Percentiles rank a stretch among this genome's conserved stretches.
Conservation (phyloP, 2,113 vertebrate genomes). For the Hemichromis elongatus region DNA sequence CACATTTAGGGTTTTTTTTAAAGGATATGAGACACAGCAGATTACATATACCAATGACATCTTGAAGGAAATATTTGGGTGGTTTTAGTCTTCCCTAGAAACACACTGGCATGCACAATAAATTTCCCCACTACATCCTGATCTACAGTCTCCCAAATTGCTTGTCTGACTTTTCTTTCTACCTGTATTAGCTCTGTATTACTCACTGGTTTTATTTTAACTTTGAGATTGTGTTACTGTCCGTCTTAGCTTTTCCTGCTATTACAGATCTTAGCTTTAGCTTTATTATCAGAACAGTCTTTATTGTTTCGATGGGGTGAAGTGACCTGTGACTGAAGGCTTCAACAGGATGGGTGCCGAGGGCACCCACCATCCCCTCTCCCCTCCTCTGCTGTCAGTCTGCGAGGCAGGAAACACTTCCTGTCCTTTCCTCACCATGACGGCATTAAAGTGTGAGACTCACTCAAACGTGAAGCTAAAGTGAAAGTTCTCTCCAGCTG, state of each 20-base stretch:
- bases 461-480: background rate
- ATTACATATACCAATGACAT: background rate
- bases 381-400: background rate
- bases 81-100: background rate
- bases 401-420: constrained; percentile 30
- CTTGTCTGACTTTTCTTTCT: background rate
- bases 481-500: background rate
- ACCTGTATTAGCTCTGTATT: background rate
- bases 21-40: background rate
- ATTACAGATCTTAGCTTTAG: background rate
- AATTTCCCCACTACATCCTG: no score
- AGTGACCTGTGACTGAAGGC: background rate
- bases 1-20: background rate
- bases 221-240: background rate
- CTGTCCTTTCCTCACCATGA: constrained; percentile 8
- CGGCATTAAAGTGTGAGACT: background rate
- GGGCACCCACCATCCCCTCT: background rate
- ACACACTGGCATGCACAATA: background rate
- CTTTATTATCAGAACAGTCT: background rate
- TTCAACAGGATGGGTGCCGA: constrained; percentile 1
- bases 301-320: background rate
- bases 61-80: background rate
- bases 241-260: background rate
- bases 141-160: background rate
- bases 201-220: background rate